phyloP scores from a whole-genome alignment of 37 sponge, comb jelly and placozoan genomes.

The Geodia barretti region DNA sequence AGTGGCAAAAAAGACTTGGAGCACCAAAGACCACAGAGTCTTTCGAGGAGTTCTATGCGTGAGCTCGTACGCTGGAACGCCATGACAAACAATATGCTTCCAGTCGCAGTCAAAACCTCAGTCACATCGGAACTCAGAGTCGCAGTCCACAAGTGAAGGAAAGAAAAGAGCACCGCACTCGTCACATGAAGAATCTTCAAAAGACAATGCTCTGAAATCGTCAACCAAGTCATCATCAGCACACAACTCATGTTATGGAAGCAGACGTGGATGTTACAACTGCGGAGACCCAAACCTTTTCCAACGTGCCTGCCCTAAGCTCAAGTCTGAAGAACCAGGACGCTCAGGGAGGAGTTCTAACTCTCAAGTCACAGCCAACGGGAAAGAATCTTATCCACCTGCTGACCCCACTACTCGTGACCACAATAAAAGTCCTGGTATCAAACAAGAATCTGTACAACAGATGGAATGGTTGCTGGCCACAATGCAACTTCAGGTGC shows the following conservation, averaged over 20 bases:
- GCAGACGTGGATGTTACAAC: not conserved
- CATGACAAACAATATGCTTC: conserved; percentile 7
- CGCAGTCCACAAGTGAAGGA: not conserved
- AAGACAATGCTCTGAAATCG: not conserved
- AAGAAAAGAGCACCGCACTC: not conserved
- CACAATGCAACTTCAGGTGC: not conserved
- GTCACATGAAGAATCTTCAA: not conserved
- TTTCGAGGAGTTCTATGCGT: conserved; percentile 4
- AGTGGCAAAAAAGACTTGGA: conserved; percentile 18
- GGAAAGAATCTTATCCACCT: not conserved
- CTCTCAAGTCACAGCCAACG: not conserved
- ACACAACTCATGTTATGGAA: not conserved
- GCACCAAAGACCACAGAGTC: conserved; percentile 10
- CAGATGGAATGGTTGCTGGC: not conserved
- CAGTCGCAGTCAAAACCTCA: not conserved
- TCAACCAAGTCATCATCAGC: not conserved
- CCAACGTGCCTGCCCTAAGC: not conserved
- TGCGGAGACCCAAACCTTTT: not conserved
- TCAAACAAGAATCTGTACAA: not conserved
- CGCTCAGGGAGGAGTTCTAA: not conserved
- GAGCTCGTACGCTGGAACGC: conserved; percentile 5
- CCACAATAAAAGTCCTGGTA: not conserved
- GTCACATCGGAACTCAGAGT: not conserved
- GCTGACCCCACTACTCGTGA: not conserved
- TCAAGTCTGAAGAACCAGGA: not conserved